Percentiles rank a stretch among this genome's conserved stretches.
Evolutionary conservation across 2,797 vertebrate genomes (phyloP).

Genomic region (Geotrypetes seraphini): DNA sequence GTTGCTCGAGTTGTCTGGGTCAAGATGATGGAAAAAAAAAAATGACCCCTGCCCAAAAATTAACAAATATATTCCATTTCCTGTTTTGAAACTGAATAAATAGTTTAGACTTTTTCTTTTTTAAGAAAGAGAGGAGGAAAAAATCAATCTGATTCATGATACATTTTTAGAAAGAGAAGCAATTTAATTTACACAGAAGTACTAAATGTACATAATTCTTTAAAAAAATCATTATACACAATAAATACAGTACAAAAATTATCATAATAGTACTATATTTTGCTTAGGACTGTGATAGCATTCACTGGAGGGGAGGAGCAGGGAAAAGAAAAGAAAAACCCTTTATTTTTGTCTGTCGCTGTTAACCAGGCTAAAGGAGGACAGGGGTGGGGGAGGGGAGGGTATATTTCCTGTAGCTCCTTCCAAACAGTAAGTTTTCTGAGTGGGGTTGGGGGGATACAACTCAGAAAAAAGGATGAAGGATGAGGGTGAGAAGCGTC

Average conservation of each 20-base stretch:
- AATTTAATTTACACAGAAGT: constrained; percentile 96
- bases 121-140: constrained; percentile 6
- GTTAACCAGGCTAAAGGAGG: not conserved
- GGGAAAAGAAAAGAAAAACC: too few species aligned
- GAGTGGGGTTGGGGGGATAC: not conserved
- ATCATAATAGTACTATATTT: constrained; percentile 95
- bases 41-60: too few species aligned
- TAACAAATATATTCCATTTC: too few species aligned
- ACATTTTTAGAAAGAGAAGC: constrained; percentile 81
- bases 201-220: constrained; percentile 95
- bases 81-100: constrained; percentile 7
- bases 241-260: constrained; percentile 99
- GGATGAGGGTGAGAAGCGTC: too few species aligned
- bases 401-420: too few species aligned
- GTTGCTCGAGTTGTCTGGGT: too few species aligned
- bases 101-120: constrained; percentile 7
- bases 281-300: constrained; percentile 23
- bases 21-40: too few species aligned
- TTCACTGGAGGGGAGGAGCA: constrained; percentile 34
- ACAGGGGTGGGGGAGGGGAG: not conserved
- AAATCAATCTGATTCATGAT: constrained; percentile 3
- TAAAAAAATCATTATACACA: constrained; percentile 97
- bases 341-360: too few species aligned
- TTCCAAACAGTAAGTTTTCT: too few species aligned
- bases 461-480: not conserved